Base-by-base conservation (phyloP, 1,140 invertebrate genomes). In the Listronotus bonariensis region DNA sequence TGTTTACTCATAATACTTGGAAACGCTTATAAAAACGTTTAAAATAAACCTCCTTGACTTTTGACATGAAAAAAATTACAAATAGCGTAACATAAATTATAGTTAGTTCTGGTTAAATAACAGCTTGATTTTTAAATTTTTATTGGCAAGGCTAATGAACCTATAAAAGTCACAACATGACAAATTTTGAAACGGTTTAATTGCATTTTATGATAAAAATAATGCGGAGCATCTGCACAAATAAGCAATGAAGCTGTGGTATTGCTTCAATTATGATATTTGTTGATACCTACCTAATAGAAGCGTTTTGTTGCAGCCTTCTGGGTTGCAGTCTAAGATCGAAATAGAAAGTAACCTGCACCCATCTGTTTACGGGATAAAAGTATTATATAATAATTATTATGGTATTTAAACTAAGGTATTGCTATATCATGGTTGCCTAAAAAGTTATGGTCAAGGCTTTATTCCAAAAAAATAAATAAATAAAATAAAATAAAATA, bases 11-110 rank as follows among this genome's bases (percentile, higher is more conserved):
- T 60, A 31, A 14, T 32, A 42, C 58, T 60, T 51, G 48, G 36
- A 60, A 49, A 52, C 45, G 57, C 34, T 60, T 60, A 60, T 60
- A 60, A 58, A 48, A 58, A 36, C 32, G 26, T 48, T 49, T 59
- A 59, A 48, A 59, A 59, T 48, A 59, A 48, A 36, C 56, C 34
- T 34, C 56, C 56, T 59, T 59, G 56, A 59, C 56, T 48, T 59
- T 48, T 59, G 56, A 59, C 56, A 59, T 34, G 43, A 45, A 48
- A 59, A 36, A 49, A 59, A 49, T 59, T 59, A 42, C 26, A 31
- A 49, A 59, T 59, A 18, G 56, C 56, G 43, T 59, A 59, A 59
- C 56, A 57, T 43, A 12, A 42, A 17, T 41, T 45, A 54, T 54
- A 9, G 52, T 54, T n/a, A 40, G 54, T 57, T 57, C 40, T 57